These are phyloP conservation scores for Sesia bembeciformis DNA, from an alignment of 2,888 invertebrate genomes.

Conservation along the genomic window DNA sequence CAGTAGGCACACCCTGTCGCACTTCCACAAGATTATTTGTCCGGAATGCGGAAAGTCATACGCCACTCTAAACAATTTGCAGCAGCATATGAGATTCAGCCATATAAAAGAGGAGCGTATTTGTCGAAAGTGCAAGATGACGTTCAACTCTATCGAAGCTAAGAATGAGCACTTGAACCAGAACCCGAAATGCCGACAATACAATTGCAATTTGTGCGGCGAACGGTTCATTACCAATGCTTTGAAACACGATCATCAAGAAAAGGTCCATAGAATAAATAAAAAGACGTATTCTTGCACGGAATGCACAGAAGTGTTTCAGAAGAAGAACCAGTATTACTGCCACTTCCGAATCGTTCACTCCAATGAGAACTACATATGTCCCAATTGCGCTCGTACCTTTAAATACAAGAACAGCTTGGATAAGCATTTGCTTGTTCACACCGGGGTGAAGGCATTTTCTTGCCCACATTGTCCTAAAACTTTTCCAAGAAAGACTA, in stretches of 20 bases:
- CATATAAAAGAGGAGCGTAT: background rate
- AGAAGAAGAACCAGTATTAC: conserved; percentile 15
- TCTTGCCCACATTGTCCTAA: conserved; percentile 28
- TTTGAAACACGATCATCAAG: conserved; percentile 25
- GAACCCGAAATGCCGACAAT: conserved; percentile 24
- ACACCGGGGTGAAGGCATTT: conserved; percentile 28
- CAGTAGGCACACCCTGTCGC: conserved; percentile 39
- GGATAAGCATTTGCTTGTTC: conserved; percentile 20
- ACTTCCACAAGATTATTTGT: conserved; percentile 41
- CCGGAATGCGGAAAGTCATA: conserved; percentile 48
- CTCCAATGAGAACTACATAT: conserved; percentile 14
- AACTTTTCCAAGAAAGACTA: conserved; percentile 27
- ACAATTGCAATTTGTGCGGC: conserved; percentile 24
- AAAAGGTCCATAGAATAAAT: conserved; percentile 23
- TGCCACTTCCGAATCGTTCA: conserved; percentile 27
- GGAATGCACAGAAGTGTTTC: conserved; percentile 25
- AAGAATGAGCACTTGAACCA: conserved; percentile 16
- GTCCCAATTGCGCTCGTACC: conserved; percentile 11
- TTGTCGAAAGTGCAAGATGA: conserved; percentile 9
- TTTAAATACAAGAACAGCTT: conserved; percentile 19
- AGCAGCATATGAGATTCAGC: conserved; percentile 1
- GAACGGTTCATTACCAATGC: conserved; percentile 26
- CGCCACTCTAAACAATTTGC: conserved; percentile 26
- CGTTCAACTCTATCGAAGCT: conserved; percentile 13
- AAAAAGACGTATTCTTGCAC: conserved; percentile 22